Conservation (phyloP, 2,888 invertebrate genomes). For the Eulithis prunata region DNA sequence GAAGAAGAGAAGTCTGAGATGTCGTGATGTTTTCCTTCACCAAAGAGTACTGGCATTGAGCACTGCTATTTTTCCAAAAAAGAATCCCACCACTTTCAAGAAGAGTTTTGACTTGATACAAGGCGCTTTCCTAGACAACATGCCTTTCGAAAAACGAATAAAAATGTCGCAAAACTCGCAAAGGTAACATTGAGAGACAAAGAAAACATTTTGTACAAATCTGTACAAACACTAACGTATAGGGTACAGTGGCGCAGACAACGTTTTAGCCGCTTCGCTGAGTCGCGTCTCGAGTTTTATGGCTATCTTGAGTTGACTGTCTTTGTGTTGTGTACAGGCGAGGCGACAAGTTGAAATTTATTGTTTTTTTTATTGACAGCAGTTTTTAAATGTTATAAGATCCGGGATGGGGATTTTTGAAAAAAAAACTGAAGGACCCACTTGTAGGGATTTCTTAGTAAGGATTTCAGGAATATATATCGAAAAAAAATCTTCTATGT, state of each 20-base stretch:
- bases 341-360: conserved; percentile 19
- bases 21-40: too few relatives aligned
- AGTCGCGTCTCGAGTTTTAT: conserved; percentile 43
- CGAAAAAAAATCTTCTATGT: too few relatives aligned
- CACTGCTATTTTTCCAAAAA: too few relatives aligned
- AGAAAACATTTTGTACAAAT: conserved; percentile 19
- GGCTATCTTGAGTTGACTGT: conserved; percentile 30
- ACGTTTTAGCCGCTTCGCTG: conserved; percentile 41
- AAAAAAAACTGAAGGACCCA: too few relatives aligned
- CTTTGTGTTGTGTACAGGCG: conserved; percentile 51
- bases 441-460: too few relatives aligned
- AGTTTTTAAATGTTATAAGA: too few relatives aligned
- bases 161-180: conserved; percentile 2
- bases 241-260: conserved; percentile 36
- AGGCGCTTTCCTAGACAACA: neutral
- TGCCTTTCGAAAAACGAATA: conserved; percentile 1
- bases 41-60: too few relatives aligned
- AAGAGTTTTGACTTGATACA: too few relatives aligned
- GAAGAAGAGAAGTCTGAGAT: too few relatives aligned
- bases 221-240: conserved; percentile 13
- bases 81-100: too few relatives aligned
- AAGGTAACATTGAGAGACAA: conserved; percentile 13
- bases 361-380: neutral
- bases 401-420: too few relatives aligned
- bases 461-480: too few relatives aligned